Conservation (phyloP, 1,140 invertebrate genomes). For the Leptopilina clavipes region DNA sequence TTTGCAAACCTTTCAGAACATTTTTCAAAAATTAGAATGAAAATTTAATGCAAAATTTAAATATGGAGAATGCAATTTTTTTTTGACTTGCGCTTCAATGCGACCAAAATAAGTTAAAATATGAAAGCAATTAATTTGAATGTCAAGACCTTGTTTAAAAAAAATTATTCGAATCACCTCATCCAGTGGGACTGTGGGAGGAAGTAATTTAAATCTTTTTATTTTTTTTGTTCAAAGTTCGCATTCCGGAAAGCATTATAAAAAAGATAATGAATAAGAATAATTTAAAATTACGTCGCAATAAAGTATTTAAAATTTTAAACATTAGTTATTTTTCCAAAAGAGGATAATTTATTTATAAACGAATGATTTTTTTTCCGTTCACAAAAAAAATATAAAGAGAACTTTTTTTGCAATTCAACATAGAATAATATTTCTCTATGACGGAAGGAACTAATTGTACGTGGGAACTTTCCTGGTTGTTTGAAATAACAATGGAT, state of each 20-base stretch:
- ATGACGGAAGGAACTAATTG: constrained; percentile 12
- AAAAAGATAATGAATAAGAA: background rate
- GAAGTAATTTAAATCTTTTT: background rate
- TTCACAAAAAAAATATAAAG: background rate
- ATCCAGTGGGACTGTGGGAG: too few relatives aligned
- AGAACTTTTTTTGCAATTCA: background rate
- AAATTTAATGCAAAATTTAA: too few relatives aligned
- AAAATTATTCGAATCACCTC: constrained; percentile 12
- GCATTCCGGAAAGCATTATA: background rate
- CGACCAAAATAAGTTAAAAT: background rate
- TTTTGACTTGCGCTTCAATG: too few relatives aligned
- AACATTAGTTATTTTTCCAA: too few relatives aligned
- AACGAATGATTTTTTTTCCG: background rate
- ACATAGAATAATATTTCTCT: background rate
- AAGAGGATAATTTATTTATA: too few relatives aligned
- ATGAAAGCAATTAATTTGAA: background rate
- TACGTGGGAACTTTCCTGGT: constrained; percentile 15
- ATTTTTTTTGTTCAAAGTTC: background rate
- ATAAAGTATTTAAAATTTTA: background rate
- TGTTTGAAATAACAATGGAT: constrained; percentile 2
- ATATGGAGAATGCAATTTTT: too few relatives aligned
- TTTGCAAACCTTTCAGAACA: too few relatives aligned
- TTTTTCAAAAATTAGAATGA: too few relatives aligned
- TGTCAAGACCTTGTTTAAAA: constrained; percentile 16
- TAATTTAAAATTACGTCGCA: background rate